These are phyloP conservation scores for Ichneumoninae sp. DNA, from an alignment of 2,888 invertebrate genomes.

Conservation along the genomic window DNA sequence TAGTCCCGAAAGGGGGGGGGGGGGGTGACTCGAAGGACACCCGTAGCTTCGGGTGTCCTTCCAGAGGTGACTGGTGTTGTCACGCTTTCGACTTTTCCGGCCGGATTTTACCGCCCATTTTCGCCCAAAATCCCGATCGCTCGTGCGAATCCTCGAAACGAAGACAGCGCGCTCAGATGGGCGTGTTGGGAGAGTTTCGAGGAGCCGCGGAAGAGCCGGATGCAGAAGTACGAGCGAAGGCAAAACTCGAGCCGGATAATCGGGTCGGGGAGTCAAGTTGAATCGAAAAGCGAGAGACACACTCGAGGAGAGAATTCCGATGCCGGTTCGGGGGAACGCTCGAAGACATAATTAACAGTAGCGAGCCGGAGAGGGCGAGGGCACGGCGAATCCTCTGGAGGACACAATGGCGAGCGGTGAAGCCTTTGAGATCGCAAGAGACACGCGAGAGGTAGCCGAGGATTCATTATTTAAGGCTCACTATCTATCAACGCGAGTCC, in stretches of 20 bases:
- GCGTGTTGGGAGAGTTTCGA: conserved; percentile 14
- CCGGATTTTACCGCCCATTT: conserved; percentile 20
- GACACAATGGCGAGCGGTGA: conserved; percentile 70
- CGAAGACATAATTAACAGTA: conserved; percentile 74
- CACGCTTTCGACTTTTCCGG: conserved; percentile 74
- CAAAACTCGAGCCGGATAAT: conserved; percentile 53
- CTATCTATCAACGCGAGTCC: neutral
- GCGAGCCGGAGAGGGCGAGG: conserved; percentile 50
- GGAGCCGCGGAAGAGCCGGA: neutral
- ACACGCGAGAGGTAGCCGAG: conserved; percentile 65
- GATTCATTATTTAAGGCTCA: conserved; percentile 13
- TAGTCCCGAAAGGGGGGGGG: conserved; percentile 32
- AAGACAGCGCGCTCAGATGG: neutral
- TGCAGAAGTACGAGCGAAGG: neutral
- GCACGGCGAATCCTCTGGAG: conserved; percentile 49
- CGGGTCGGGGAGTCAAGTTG: conserved; percentile 63
- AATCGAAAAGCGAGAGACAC: conserved; percentile 48
- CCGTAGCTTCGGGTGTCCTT: conserved; percentile 47
- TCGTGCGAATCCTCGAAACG: conserved; percentile 22
- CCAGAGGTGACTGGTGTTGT: conserved; percentile 55
- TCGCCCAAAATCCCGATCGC: conserved; percentile 62
- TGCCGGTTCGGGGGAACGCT: conserved; percentile 55
- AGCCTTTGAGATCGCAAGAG: conserved; percentile 69
- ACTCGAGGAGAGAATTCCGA: conserved; percentile 23
- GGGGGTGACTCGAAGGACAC: conserved; percentile 52